Base-by-base conservation (phyloP, 2,888 invertebrate species). In the Pyrrhosoma nymphula region DNA sequence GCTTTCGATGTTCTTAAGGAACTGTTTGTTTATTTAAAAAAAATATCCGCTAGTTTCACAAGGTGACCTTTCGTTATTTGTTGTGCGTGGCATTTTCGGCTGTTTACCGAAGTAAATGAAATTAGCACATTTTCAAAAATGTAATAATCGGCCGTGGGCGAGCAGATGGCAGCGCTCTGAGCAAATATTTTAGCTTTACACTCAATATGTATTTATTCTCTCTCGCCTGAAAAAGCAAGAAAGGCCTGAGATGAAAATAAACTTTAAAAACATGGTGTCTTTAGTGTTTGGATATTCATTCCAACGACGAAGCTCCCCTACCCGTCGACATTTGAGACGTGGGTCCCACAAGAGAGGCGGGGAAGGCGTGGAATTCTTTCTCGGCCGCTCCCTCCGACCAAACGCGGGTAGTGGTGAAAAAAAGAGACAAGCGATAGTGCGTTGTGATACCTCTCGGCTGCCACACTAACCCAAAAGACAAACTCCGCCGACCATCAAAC, bases 401-500 rank as follows among this genome's bases (percentile, higher is more conserved):
- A 30, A 82, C 18, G 6, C 35, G 82, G 35, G 35, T n/a, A 26
- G 26, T 69, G 69, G n/a, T 23, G n/a, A 35, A 35, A 35, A 82
- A 35, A 82, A 82, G 14, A 35, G 69, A 12, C 69, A 18, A 69
- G 69, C 18, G 10, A 20, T 60, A 20, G 60, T 60, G 60, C 60
- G 18, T 60, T 60, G 60, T 60, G 60, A 12, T 69, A n/a, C 69
- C 56, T 89, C 89, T 30, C 56, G 91, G 63, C 93, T 63, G 69
- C 69, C 69, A 18, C 69, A 93, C 93, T 93, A 93, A 93, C 93
- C 93, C 69, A 39, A 69, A 93, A 93, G 93, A 69, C 93, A 93
- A 93, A 93, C 93, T 93, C 93, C 82, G 35, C 35, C 82, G 26
- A 82, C 82, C 82, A 82, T 82, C 82, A 82, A 60, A 35, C 16